Percentiles rank a stretch among this genome's conserved stretches.
phyloP scores from a whole-genome alignment of 2,888 invertebrate genomes.

The Eueremaeus valkanovi region DNA sequence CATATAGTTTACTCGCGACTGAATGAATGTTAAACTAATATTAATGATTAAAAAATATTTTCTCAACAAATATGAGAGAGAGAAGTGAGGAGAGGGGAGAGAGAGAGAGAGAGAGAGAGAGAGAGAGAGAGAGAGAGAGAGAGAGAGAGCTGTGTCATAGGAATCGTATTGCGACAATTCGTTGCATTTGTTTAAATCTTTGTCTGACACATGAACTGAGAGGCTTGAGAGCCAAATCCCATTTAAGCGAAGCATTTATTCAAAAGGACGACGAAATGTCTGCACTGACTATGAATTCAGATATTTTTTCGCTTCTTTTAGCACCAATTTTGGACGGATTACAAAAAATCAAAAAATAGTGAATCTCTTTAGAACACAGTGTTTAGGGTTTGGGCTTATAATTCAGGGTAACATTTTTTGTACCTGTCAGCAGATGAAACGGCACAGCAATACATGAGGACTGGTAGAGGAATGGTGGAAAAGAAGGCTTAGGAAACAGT shows the following conservation, averaged over 20 bases:
- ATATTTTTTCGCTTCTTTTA: not conserved
- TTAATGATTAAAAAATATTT: no score
- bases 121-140: no score
- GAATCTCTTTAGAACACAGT: not conserved
- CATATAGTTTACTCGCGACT: no score
- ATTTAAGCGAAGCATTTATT: not conserved
- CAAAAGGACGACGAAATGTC: not conserved
- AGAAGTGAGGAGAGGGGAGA: no score
- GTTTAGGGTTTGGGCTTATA: not conserved
- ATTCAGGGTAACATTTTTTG: not conserved
- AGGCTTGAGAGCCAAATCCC: not conserved
- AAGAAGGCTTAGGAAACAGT: not conserved
- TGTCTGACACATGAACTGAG: not conserved
- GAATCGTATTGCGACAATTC: no score
- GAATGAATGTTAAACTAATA: no score
- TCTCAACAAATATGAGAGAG: no score
- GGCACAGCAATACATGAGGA: not conserved
- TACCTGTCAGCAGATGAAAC: conserved; percentile 2
- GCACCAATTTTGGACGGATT: not conserved
- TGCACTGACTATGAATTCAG: not conserved
- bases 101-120: no score
- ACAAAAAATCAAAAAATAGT: conserved; percentile 10
- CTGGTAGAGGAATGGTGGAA: not conserved
- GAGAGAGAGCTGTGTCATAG: no score
- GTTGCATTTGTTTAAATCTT: no score